phyloP scores from a whole-genome alignment of 2,113 vertebrate genomes.

The Irena cyanogastra region DNA sequence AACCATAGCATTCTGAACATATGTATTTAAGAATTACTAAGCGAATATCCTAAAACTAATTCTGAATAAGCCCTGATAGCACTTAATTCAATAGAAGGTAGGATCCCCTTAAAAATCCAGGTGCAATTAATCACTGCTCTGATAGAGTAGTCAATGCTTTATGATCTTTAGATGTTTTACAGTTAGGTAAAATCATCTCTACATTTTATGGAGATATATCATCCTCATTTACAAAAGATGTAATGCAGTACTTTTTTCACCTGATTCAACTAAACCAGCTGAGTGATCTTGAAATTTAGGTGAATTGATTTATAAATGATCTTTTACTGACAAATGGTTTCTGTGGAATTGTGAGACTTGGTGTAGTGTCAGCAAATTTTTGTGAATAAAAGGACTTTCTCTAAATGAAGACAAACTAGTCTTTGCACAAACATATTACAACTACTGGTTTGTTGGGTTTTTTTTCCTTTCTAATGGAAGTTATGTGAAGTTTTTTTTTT shows the following conservation, averaged over 20 bases:
- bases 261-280: constrained; percentile 40
- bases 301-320: constrained; percentile 54
- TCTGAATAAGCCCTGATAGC: background rate
- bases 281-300: constrained; percentile 44
- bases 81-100: constrained; percentile 6
- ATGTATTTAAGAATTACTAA: constrained; percentile 3
- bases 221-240: constrained; percentile 27
- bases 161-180: background rate
- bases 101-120: constrained; percentile 12
- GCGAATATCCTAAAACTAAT: background rate
- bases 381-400: constrained; percentile 21
- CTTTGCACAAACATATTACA: background rate
- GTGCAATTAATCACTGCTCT: constrained; percentile 31
- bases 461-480: background rate
- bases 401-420: constrained; percentile 49
- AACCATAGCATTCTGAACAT: background rate
- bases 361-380: constrained; percentile 33
- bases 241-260: constrained; percentile 12
- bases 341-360: background rate
- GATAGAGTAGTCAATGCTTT: constrained; percentile 19
- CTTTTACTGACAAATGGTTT: constrained; percentile 28
- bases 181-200: constrained; percentile 1
- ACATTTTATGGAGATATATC: constrained; percentile 54
- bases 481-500: background rate
- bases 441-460: no score